These are phyloP conservation scores for Acanthisitta chloris DNA, from an alignment of 2,113 vertebrate species.

Conservation along the genomic window DNA sequence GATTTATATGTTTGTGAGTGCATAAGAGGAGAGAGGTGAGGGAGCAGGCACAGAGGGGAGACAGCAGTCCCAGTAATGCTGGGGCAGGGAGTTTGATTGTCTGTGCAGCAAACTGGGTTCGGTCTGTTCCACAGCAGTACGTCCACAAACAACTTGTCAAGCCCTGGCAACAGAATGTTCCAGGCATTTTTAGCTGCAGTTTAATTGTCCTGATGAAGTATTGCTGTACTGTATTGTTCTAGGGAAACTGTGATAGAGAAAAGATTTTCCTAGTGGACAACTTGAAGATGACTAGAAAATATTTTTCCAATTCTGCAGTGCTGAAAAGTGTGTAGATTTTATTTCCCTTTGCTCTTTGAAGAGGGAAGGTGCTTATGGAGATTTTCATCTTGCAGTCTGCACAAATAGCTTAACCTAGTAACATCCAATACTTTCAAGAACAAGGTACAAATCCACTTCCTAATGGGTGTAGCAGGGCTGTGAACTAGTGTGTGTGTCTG, in stretches of 20 bases:
- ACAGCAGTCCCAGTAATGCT: neutral
- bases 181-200: neutral
- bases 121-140: neutral
- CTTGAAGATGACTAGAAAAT: neutral
- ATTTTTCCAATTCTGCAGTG: neutral
- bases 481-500: neutral
- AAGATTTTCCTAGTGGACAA: neutral
- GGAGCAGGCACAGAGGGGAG: neutral
- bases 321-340: neutral
- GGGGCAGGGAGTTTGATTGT: neutral
- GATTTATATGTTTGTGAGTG: neutral
- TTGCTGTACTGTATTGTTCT: neutral
- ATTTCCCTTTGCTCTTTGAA: neutral
- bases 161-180: neutral
- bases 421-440: neutral
- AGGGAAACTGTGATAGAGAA: neutral
- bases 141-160: neutral
- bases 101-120: neutral
- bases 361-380: neutral
- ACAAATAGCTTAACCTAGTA: neutral
- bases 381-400: neutral
- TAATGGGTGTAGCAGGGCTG: neutral
- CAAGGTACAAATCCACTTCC: neutral
- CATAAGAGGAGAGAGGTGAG: neutral
- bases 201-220: neutral